Evolutionary conservation across 2,797 vertebrate species (phyloP).

Genomic region (Karalla daura): DNA sequence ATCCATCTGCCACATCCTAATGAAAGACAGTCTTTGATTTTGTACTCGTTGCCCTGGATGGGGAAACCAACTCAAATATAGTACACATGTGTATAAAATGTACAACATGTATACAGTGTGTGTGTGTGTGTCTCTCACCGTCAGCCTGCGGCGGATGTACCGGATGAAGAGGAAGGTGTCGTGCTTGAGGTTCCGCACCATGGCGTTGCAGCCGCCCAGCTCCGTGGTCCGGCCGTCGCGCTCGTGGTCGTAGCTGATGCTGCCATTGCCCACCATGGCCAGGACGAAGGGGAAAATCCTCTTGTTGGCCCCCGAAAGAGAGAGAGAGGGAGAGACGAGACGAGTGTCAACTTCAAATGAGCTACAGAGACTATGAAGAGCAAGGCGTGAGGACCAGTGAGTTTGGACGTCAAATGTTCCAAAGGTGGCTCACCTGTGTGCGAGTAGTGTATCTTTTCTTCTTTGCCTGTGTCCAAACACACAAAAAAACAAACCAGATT

Average conservation of each 20-base stretch:
- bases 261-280: constrained; percentile 96
- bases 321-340: background rate
- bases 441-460: constrained; percentile 96
- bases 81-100: too few relatives aligned
- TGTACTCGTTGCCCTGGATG: background rate
- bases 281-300: constrained; percentile 94
- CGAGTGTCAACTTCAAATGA: background rate
- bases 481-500: constrained; percentile 72
- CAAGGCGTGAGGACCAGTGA: background rate
- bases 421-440: constrained; percentile 88
- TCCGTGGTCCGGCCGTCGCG: constrained; percentile 92
- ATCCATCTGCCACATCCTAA: background rate
- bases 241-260: constrained; percentile 92
- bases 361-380: too few relatives aligned
- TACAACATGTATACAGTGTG: too few relatives aligned
- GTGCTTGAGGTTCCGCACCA: constrained; percentile 94
- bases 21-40: background rate
- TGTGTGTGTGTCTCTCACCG: constrained; percentile 82
- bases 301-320: constrained; percentile 74
- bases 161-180: constrained; percentile 96
- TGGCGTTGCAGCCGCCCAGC: constrained; percentile 93
- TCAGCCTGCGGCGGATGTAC: constrained; percentile 92
- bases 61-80: too few relatives aligned
- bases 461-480: constrained; percentile 89
- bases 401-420: constrained; percentile 10